These are phyloP conservation scores for Ispidina picta DNA, from an alignment of 2,797 vertebrate species.

Conservation along the genomic window DNA sequence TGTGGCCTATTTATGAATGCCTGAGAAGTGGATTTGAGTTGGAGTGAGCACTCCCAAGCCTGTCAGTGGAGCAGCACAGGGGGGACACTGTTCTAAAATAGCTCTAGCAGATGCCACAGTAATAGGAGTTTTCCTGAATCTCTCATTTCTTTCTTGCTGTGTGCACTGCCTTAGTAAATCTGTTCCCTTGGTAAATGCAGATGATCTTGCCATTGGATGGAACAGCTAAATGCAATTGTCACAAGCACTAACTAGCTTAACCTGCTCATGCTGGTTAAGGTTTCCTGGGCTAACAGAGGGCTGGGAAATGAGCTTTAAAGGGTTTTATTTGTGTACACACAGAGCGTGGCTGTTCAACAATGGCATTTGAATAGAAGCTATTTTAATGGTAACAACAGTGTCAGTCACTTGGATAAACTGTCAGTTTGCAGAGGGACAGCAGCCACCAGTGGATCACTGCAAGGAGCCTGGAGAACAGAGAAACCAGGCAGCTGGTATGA, in stretches of 20 bases:
- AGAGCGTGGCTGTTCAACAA: conserved; percentile 1
- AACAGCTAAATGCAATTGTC: not conserved
- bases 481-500: not conserved
- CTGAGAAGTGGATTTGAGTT: conserved; percentile 50
- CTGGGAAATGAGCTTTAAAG: conserved; percentile 34
- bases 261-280: conserved; percentile 27
- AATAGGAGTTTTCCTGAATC: not conserved
- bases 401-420: not conserved
- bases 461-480: not conserved
- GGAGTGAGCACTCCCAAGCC: conserved; percentile 29
- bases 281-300: conserved; percentile 17
- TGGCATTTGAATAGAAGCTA: conserved; percentile 16
- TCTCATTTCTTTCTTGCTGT: conserved; percentile 51
- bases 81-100: conserved; percentile 53
- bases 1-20: conserved; percentile 25
- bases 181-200: conserved; percentile 28
- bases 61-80: conserved; percentile 32
- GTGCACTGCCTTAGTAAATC: conserved; percentile 25
- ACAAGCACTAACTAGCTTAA: conserved; percentile 34
- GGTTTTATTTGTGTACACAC: not conserved
- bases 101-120: conserved; percentile 56
- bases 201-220: not conserved
- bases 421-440: not conserved
- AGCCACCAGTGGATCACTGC: not conserved
- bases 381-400: not conserved